Evolutionary conservation across 2,113 vertebrate genomes (phyloP).

Genomic region (Aix galericulata): DNA sequence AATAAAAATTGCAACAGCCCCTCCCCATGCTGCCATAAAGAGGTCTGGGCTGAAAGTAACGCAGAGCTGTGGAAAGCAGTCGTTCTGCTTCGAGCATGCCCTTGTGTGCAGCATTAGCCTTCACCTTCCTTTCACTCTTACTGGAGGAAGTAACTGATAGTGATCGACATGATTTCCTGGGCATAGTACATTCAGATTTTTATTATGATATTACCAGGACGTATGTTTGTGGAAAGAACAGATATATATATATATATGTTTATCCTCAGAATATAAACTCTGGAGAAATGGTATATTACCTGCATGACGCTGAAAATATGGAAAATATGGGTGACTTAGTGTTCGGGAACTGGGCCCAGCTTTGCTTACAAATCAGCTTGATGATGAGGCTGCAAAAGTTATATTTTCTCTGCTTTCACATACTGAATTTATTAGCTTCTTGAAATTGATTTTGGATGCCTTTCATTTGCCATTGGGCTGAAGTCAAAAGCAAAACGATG

Average conservation of each 20-base stretch:
- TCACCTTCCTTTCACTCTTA: neutral
- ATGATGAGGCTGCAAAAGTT: constrained; percentile 67
- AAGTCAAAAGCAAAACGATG: constrained; percentile 66
- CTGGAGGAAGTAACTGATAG: constrained; percentile 36
- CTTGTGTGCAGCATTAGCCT: constrained; percentile 22
- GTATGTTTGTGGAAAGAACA: constrained; percentile 57
- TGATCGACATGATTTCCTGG: constrained; percentile 24
- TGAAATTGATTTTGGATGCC: constrained; percentile 75
- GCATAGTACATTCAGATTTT: constrained; percentile 49
- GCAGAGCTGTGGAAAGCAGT: neutral
- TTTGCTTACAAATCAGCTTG: constrained; percentile 73
- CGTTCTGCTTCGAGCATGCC: neutral
- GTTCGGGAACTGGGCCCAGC: constrained; percentile 44
- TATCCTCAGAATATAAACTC: constrained; percentile 42
- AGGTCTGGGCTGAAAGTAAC: neutral
- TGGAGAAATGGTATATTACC: constrained; percentile 58
- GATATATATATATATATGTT: constrained; percentile 37
- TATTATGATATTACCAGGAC: constrained; percentile 62
- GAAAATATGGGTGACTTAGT: constrained; percentile 53
- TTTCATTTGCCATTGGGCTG: constrained; percentile 76
- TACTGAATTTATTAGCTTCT: constrained; percentile 71
- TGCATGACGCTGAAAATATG: constrained; percentile 60
- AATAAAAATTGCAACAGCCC: neutral
- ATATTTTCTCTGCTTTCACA: constrained; percentile 66
- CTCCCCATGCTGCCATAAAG: neutral